phyloP scores from a whole-genome alignment of 2,888 invertebrate genomes.

The Andrena dorsata region DNA sequence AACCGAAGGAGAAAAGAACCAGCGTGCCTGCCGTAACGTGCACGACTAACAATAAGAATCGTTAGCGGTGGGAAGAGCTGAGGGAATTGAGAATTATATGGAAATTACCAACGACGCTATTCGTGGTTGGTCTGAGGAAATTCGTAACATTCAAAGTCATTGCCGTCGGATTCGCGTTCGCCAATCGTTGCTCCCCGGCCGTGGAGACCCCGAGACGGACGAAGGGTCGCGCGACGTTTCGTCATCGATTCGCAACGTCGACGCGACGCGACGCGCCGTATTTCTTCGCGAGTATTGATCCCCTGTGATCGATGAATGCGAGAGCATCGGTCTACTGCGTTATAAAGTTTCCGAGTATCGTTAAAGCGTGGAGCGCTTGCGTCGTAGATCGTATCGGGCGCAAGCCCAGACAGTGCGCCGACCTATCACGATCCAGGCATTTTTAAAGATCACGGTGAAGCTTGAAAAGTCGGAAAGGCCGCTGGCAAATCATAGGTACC shows the following conservation, averaged over 20 bases:
- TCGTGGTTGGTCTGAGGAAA: constrained; percentile 23
- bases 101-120: constrained; percentile 65
- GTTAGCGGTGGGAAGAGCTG: constrained; percentile 63
- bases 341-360: background rate
- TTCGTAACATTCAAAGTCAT: constrained; percentile 58
- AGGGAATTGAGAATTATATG: constrained; percentile 72
- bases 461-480: background rate
- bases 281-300: too few relatives aligned
- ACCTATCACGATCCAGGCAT: background rate
- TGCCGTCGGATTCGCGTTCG: constrained; percentile 36
- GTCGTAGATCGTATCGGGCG: background rate
- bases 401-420: background rate
- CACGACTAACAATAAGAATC: constrained; percentile 75
- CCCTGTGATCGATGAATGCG: background rate
- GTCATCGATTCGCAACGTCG: background rate
- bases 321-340: background rate
- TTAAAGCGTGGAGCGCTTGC: background rate
- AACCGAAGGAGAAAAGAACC: constrained; percentile 40
- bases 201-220: too few relatives aligned
- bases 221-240: too few relatives aligned
- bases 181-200: background rate
- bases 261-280: too few relatives aligned
- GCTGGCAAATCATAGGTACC: background rate
- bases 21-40: constrained; percentile 43
- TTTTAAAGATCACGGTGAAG: background rate